A percentile compares a stretch with the other conserved stretches of the same genome.
Conservation (phyloP, 1,140 invertebrate genomes). For the Lepidurus arcticus region DNA sequence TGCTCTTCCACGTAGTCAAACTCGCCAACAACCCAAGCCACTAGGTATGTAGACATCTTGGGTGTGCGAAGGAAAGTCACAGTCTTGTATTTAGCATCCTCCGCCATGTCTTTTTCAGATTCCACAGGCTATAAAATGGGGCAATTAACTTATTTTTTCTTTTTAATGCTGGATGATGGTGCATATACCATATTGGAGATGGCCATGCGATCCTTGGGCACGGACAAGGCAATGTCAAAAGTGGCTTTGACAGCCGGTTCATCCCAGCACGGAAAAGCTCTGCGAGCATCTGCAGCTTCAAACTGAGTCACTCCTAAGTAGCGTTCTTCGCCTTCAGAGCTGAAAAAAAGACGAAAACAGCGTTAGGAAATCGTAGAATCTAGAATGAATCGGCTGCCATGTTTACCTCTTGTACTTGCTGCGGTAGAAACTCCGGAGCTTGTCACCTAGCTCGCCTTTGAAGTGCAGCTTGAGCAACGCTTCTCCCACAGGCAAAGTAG, state of each 20-base stretch:
- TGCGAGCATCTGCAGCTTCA: conserved; percentile 70
- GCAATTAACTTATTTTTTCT: conserved; percentile 27
- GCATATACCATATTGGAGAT: conserved; percentile 83
- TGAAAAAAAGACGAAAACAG: conserved; percentile 27
- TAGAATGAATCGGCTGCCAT: neutral
- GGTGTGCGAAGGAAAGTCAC: conserved; percentile 79
- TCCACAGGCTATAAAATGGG: conserved; percentile 56
- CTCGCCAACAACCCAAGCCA: conserved; percentile 88
- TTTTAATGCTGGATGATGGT: neutral
- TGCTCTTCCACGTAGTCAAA: conserved; percentile 85
- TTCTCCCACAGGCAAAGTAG: conserved; percentile 55
- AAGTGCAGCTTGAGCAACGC: conserved; percentile 68
- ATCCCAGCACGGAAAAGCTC: conserved; percentile 96
- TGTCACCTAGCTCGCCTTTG: conserved; percentile 80
- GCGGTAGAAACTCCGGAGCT: conserved; percentile 90
- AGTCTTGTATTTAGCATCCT: conserved; percentile 50
- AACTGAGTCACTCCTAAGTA: conserved; percentile 90
- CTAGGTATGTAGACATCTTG: conserved; percentile 93
- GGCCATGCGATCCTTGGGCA: conserved; percentile 68
- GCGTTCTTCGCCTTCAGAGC: conserved; percentile 63
- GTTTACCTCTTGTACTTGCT: conserved; percentile 67
- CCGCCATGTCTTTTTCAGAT: conserved; percentile 48
- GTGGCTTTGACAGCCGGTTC: conserved; percentile 92
- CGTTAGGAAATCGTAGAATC: neutral
- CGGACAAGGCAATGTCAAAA: conserved; percentile 81